phyloP scores from a whole-genome alignment of 2,888 invertebrate genomes.

The Hydraecia micacea region DNA sequence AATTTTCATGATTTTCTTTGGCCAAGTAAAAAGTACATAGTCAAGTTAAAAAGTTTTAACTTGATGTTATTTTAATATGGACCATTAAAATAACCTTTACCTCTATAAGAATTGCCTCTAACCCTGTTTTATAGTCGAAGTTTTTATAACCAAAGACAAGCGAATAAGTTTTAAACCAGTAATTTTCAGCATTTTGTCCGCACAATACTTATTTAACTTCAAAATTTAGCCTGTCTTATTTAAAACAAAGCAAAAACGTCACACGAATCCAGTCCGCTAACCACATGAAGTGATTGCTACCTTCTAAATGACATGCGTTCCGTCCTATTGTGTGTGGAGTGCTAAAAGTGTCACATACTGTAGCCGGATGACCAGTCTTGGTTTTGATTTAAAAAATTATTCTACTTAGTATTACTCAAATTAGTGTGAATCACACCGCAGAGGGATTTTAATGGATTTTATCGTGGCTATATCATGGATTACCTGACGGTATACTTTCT shows the following conservation, averaged over 20 bases:
- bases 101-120: too few species aligned
- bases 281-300: background rate
- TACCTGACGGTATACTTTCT: too few species aligned
- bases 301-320: background rate
- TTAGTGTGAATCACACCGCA: background rate
- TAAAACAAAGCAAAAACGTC: background rate
- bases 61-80: too few species aligned
- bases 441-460: background rate
- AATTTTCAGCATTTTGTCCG: background rate
- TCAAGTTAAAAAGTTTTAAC: too few species aligned
- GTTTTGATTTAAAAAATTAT: background rate
- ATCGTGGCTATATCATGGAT: background rate
- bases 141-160: background rate
- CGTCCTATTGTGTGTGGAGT: background rate
- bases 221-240: background rate
- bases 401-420: background rate
- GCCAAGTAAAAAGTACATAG: too few species aligned
- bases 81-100: too few species aligned
- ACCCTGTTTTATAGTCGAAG: too few species aligned
- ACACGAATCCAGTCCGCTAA: background rate
- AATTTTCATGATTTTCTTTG: too few species aligned
- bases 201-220: too few species aligned
- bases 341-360: constrained; percentile 2
- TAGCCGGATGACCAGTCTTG: background rate
- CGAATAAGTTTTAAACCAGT: background rate